These are phyloP conservation scores for Clupea harengus DNA, from an alignment of 2,113 vertebrate genomes.

Conservation along the genomic window DNA sequence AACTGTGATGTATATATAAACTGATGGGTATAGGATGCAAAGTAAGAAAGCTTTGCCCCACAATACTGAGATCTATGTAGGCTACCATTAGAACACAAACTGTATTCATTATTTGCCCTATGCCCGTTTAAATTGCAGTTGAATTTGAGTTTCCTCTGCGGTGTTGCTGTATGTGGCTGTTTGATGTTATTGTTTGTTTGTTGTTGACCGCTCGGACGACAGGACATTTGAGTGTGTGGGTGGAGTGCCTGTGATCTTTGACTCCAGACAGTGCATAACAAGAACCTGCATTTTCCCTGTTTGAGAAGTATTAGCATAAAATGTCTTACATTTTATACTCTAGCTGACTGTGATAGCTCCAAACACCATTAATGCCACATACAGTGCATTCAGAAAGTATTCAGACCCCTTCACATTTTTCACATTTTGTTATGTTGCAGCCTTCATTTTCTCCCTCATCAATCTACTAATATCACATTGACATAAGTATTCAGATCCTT, in stretches of 20 bases:
- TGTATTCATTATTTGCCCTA: neutral
- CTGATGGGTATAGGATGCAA: neutral
- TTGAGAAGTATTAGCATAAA: neutral
- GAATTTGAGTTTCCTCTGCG: neutral
- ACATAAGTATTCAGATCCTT: too few relatives aligned
- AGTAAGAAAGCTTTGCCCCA: neutral
- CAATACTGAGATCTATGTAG: neutral
- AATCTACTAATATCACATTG: too few relatives aligned
- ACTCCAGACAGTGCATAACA: neutral
- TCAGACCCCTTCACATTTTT: too few relatives aligned
- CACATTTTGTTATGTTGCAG: too few relatives aligned
- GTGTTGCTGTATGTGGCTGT: neutral
- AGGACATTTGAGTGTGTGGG: conserved; percentile 4
- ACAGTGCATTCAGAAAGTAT: too few relatives aligned
- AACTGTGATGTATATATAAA: neutral
- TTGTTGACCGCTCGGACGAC: neutral
- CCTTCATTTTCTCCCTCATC: too few relatives aligned
- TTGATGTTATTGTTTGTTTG: neutral
- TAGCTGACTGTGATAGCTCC: neutral
- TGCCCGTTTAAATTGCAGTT: neutral
- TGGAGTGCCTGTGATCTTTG: neutral
- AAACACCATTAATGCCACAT: neutral
- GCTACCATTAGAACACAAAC: neutral
- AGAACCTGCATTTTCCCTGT: neutral
- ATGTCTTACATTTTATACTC: neutral